Evolutionary conservation across 2,888 invertebrate species (phyloP), one percentile per base, ranked within the genome.

Genomic region (Torymus texanus): DNA sequence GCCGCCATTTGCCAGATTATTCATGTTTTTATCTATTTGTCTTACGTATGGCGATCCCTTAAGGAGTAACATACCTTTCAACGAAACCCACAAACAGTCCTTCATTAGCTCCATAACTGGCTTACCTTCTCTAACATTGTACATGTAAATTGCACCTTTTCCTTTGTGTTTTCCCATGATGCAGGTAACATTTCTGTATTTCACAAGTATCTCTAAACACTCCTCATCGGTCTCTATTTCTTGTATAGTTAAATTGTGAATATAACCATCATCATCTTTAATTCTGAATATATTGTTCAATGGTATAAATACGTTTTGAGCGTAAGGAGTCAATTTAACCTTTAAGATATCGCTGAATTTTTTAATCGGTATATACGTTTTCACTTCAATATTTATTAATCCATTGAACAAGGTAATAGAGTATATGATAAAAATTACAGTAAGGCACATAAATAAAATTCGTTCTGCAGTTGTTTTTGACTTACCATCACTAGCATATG

Each of bases 101-200:
- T 56, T 29, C 68, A 70, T 41, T 16, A 41, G 2, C 53, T 70
- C 58, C 68, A 58, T 58, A 11, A 16, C 24, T 13, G 55, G 68
- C n/a, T 58, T 58, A 41, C 41, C 41, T 41, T 41, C 41, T 41
- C 41, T 41, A 8, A 41, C 5, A 41, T 70, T 70, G 41, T 59
- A 50, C 2, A 50, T 50, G 2, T 11, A 14, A 2, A 59, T 14
- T 5, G 10, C 50, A 2, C 10, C 16, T 50, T 0, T 0, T 70
- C 56, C 70, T 5, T 70, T 50, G 5, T 18, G 4, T 8, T 12
- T 14, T 16, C 50, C 70, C 70, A 59, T 70, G 5, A 70, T 24
- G 14, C 70, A 70, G 50, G 58, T 59, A 2, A 70, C 59, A 50
- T 70, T 70, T 21, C 18, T 58, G n/a, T 70, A 41, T 2, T 70